Evolutionary conservation across 2,888 invertebrate species (phyloP), one percentile per base, ranked within the genome.

Genomic region (Tenthredo distinguenda): DNA sequence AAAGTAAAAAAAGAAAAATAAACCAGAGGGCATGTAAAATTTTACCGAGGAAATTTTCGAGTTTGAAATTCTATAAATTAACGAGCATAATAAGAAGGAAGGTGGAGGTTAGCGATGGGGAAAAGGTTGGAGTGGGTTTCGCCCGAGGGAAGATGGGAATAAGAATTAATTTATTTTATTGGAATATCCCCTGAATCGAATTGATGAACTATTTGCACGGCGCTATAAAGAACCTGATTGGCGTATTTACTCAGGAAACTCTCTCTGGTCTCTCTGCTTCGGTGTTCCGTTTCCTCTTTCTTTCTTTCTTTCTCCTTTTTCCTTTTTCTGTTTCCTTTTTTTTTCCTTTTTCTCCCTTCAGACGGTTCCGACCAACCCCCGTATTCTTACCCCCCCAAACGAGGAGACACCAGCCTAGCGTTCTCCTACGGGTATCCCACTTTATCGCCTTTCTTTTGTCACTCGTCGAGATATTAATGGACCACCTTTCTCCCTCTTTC

Each of bases 141-240:
- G 68, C 68, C 68, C 15, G 34, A 68, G 68, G 68, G 34, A 68
- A 68, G 34, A 68, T 68, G 34, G 34, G 77, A 77, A 83, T 71
- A 71, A 87, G 90, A 90, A 91, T 92, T 90, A 91, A 91, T 92
- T 91, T 91, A 91, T 90, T 90, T 89, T 89, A 89, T 90, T 88
- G 89, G 90, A 90, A 91, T 90, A 90, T 90, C 89, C 88, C 88
- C 85, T 89, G 90, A 91, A 91, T 91, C 88, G 89, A 88, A 91
- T 91, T 92, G 92, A 92, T 91, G 92, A 92, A 91, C 90, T 92
- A 90, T 92, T 92, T 92, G 90, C 90, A 88, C 90, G 88, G 87
- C 88, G 90, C 90, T 89, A 90, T 90, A 90, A 91, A 91, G 91
- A 90, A 91, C 89, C 90, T 91, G 92, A 92, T 92, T 92, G 91